Evolutionary conservation across 2,113 vertebrate species (phyloP).

Genomic region (Aegotheles bennettii): DNA sequence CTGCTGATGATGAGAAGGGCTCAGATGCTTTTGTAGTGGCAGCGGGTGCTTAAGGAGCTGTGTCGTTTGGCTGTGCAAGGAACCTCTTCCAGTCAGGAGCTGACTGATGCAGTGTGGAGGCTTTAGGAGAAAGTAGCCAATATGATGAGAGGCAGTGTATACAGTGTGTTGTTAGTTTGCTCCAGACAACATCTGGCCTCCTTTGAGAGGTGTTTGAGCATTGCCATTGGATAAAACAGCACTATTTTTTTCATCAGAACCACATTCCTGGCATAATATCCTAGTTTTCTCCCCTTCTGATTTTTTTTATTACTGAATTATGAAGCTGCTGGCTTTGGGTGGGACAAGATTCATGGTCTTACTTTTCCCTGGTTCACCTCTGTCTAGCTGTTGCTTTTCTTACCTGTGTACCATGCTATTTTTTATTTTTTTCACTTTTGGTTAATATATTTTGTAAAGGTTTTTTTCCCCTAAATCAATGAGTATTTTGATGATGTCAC

Average conservation of each 20-base stretch:
- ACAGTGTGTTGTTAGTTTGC: neutral
- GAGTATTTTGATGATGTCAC: neutral
- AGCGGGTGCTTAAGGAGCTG: neutral
- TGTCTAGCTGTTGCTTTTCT: neutral
- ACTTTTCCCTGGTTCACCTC: neutral
- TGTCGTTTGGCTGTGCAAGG: neutral
- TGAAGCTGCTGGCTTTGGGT: neutral
- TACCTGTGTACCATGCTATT: rapidly evolving
- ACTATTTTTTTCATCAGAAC: slow-evolving; percentile 11
- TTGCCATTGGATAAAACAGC: neutral
- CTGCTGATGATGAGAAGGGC: neutral
- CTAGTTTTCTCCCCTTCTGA: neutral
- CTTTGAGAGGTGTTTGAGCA: neutral
- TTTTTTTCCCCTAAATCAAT: neutral
- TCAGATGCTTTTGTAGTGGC: neutral
- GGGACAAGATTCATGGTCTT: neutral
- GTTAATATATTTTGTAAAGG: neutral
- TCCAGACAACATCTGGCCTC: neutral
- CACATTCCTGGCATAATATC: neutral
- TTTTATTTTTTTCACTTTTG: neutral
- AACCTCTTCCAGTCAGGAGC: neutral
- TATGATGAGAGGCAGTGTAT: neutral
- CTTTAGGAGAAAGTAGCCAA: neutral
- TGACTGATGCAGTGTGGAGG: neutral
- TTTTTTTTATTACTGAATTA: neutral